Evolutionary conservation across 2,888 invertebrate genomes (phyloP).

Genomic region (Oasisia sp.): DNA sequence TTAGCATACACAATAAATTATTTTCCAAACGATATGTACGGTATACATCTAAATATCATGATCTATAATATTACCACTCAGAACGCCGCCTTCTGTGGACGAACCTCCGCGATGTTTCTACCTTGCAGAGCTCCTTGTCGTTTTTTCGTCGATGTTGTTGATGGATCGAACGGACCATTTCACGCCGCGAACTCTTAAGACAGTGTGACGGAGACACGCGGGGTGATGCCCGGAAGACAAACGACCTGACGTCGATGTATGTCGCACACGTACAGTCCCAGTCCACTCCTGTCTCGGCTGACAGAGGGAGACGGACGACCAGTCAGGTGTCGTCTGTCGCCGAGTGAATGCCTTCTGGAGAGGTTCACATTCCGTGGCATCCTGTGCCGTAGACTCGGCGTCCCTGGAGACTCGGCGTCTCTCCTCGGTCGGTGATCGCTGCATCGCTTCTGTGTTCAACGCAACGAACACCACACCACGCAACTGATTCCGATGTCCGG

Average conservation of each 20-base stretch:
- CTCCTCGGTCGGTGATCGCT: too few species aligned
- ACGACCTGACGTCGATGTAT: background rate
- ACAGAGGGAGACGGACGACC: background rate
- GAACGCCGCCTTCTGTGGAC: background rate
- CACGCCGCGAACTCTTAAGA: background rate
- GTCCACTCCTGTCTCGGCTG: background rate
- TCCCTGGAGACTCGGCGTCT: too few species aligned
- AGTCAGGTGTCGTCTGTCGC: background rate
- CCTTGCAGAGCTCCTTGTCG: background rate
- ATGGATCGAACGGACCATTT: background rate
- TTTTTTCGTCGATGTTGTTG: background rate
- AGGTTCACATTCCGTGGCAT: background rate
- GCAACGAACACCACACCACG: too few species aligned
- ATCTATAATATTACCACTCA: too few species aligned
- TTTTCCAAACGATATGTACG: too few species aligned
- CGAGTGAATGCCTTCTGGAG: background rate
- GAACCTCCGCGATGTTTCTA: background rate
- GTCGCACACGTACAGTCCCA: background rate
- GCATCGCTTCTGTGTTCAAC: too few species aligned
- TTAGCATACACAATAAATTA: too few species aligned
- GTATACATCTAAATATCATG: too few species aligned
- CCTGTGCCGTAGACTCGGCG: too few species aligned
- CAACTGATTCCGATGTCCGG: too few species aligned
- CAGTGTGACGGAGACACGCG: background rate
- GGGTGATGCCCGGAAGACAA: background rate